A percentile compares a stretch with the other conserved stretches of the same genome.
These are phyloP conservation scores for Ataeniobius toweri DNA, from an alignment of 2,797 vertebrate species.

Conservation along the genomic window DNA sequence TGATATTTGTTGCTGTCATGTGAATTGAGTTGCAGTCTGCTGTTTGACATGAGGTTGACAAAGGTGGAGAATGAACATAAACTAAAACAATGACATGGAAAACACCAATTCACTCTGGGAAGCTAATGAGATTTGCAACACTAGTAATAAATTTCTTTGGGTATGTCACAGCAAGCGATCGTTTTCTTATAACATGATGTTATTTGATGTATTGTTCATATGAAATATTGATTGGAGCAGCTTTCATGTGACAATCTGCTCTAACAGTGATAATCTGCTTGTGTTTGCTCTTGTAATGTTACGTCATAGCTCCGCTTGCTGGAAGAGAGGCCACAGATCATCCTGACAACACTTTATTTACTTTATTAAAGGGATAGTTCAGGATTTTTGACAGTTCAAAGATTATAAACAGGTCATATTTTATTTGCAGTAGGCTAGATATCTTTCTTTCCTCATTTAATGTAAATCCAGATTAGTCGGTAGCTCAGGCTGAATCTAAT, in stretches of 20 bases:
- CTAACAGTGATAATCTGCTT: slow-evolving; percentile 13
- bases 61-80: background rate
- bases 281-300: slow-evolving; percentile 5
- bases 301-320: slow-evolving; percentile 8
- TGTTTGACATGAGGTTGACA: background rate
- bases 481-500: background rate
- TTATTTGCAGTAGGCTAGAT: background rate
- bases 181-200: slow-evolving; percentile 1
- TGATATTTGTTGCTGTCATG: background rate
- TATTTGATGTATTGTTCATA: slow-evolving; percentile 18
- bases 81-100: slow-evolving; percentile 10
- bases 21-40: slow-evolving; percentile 16
- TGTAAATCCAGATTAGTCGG: background rate
- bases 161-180: background rate
- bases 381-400: background rate
- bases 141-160: slow-evolving; percentile 5
- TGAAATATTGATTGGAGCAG: slow-evolving; percentile 23
- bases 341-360: slow-evolving; percentile 7
- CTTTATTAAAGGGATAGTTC: background rate
- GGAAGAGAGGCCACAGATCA: slow-evolving; percentile 10
- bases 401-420: background rate
- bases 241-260: slow-evolving; percentile 21
- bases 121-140: slow-evolving; percentile 2
- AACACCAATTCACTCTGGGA: background rate
- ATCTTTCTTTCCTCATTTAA: background rate